Evolutionary conservation across 1,140 invertebrate species (phyloP), one percentile per base, ranked within the genome.

Genomic region (Drosophila persimilis): DNA sequence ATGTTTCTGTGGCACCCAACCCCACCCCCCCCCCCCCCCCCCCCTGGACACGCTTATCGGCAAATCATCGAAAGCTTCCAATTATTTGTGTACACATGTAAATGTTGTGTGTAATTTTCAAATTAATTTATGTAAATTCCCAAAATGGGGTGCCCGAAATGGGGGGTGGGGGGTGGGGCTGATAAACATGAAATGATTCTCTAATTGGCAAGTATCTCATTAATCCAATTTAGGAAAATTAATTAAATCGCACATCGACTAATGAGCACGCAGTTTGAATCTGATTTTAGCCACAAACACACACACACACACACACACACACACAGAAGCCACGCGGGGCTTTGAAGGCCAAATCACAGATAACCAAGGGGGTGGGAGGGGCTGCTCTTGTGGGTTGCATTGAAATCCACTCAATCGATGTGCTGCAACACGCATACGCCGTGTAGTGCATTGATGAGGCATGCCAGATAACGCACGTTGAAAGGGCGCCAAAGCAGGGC

Each of bases 151-250:
- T 11, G 9, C 15, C 0, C 15, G 15, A 15, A 15, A 15, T 15
- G 15, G 15, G 15, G 15, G 15, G 15, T 15, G 3, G 9, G 3
- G 31, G 31, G 31, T 35, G 31, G 31, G 31, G 31, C 1, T 39
- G 56, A 39, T 26, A 57, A 53, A 63, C 59, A 77, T 58, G 55
- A 80, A 70, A 86, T 81, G 70, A 83, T 58, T 43, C 59, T 51
- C 63, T 69, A 72, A 88, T 77, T 83, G 47, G 65, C 78, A 83
- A 88, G 65, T 86, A 86, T 88, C 78, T 83, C 78, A 78, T 85
- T 86, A 86, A 85, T 84, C 81, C 80, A 80, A 84, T 85, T 86
- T 77, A 77, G 81, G 73, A 67, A 85, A 85, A 85, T 85, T 85
- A 85, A 85, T 85, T 85, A 72, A 81, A 88, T 75, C 79, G 69